Evolutionary conservation across 92 coral and sea anemone species (phyloP), one percentile per base, ranked within the genome.

Genomic region (Umimayanthus chanpuru): DNA sequence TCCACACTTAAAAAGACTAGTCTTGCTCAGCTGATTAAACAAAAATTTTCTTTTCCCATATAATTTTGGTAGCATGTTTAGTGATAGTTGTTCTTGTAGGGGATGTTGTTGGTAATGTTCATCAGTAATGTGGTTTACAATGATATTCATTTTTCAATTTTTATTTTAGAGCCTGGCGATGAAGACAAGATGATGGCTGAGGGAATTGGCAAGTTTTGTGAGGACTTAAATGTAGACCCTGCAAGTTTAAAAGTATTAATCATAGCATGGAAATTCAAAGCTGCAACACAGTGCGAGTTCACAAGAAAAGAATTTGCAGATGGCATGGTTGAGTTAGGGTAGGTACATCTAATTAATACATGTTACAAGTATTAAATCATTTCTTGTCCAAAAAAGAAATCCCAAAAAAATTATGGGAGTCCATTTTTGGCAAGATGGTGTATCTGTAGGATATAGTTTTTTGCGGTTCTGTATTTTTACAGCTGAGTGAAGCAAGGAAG

Each of bases 281-380:
- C 99, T 76, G 99, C 96, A 49, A 96, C 98, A 55, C 99, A 96
- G 88, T 97, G 99, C 79, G 99, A 97, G 75, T 97, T 97, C 87
- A 91, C 96, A 38, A 95, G 92, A 87, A 97, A 97, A 90, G 99
- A 97, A 92, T 97, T 97, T 88, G 87, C 89, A 14, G 99, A 97
- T 56, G 99, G 99, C 66, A 97, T 97, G 99, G 76, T 90, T 73
- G 99, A 97, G 81, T 81, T 97, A 82, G 96, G 96, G 99, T 97
- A 68, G 84, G 99, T 90, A 55, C n/a, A 50, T 23, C 25, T 36
- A 5, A 47, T n/a, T 36, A 5, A 47, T 39, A 15, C 66, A 32
- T 14, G 76, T 32, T n/a, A n/a, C n/a, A n/a, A n/a, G n/a, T n/a
- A 28, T 32, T 85, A 2, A 20, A 16, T 44, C 6, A 40, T 81